These are phyloP conservation scores for Arge pagana DNA, from an alignment of 2,888 invertebrate species.

Conservation along the genomic window DNA sequence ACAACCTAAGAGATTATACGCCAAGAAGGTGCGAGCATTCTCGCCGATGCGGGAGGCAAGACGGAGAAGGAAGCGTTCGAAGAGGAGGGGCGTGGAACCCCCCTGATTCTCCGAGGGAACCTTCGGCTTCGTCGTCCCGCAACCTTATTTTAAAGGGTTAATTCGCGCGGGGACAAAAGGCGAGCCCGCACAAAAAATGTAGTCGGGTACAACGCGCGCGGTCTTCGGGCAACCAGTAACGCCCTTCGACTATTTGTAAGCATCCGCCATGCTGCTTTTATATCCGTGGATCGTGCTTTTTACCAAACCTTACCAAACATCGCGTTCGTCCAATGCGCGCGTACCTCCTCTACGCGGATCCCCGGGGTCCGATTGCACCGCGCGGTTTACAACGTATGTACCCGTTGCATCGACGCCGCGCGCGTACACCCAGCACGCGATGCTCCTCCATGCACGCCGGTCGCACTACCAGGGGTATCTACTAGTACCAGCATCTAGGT, in stretches of 20 bases:
- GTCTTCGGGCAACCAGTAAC: too few species aligned
- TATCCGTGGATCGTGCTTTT: slow-evolving; percentile 52
- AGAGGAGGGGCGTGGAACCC: slow-evolving; percentile 17
- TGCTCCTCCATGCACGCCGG: slow-evolving; percentile 13
- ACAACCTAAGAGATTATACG: too few species aligned
- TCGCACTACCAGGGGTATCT: slow-evolving; percentile 22
- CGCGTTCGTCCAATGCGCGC: slow-evolving; percentile 37
- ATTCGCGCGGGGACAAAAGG: slow-evolving; percentile 40
- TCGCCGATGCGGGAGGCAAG: too few species aligned
- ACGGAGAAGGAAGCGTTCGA: too few species aligned
- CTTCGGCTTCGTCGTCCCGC: slow-evolving; percentile 16
- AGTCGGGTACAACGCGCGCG: too few species aligned
- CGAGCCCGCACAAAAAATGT: slow-evolving; percentile 33
- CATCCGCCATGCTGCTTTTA: slow-evolving; percentile 57
- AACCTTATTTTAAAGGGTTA: slow-evolving; percentile 34
- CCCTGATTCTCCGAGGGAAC: too few species aligned
- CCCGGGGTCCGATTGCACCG: slow-evolving; percentile 8
- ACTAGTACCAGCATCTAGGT: too few species aligned
- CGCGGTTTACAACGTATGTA: background rate
- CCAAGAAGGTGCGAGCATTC: too few species aligned
- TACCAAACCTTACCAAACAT: slow-evolving; percentile 52
- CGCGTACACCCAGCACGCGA: background rate
- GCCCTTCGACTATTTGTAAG: slow-evolving; percentile 57
- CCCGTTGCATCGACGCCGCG: slow-evolving; percentile 20
- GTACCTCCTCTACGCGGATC: background rate